Evolutionary conservation across 37 sponge, comb jelly and placozoan species (phyloP).

Genomic region (Ianthella basta): DNA sequence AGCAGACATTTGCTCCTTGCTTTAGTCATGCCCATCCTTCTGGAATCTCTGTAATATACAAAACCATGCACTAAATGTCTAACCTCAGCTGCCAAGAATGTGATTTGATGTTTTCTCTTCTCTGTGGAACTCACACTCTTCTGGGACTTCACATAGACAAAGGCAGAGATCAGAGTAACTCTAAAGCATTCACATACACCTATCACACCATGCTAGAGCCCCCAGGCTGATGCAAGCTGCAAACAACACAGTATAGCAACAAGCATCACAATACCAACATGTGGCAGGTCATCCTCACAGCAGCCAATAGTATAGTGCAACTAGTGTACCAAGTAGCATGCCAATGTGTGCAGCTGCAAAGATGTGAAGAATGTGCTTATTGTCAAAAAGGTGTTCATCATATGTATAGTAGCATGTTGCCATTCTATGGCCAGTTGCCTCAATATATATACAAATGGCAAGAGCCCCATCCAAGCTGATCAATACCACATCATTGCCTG

Average conservation of each 20-base stretch:
- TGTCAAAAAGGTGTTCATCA: too few species aligned
- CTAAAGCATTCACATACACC: background rate
- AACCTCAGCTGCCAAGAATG: constrained; percentile 13
- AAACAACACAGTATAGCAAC: background rate
- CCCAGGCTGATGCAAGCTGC: background rate
- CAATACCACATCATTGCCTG: background rate
- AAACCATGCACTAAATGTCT: background rate
- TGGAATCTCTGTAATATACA: background rate
- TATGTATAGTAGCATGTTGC: too few species aligned
- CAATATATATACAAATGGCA: background rate
- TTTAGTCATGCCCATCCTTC: too few species aligned
- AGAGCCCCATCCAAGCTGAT: background rate
- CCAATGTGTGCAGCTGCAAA: background rate
- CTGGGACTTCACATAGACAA: background rate
- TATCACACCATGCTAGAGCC: background rate
- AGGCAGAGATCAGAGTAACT: background rate
- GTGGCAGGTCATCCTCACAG: background rate
- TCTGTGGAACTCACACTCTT: background rate
- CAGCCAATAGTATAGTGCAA: background rate
- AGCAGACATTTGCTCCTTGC: too few species aligned
- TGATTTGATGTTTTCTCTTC: constrained; percentile 27
- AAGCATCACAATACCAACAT: background rate
- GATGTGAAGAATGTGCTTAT: background rate
- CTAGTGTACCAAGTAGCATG: background rate
- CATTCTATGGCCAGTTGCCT: background rate